Percentiles rank a stretch among this genome's conserved stretches.
phyloP scores from a whole-genome alignment of 1,140 invertebrate genomes.

The Listronotus oregonensis region DNA sequence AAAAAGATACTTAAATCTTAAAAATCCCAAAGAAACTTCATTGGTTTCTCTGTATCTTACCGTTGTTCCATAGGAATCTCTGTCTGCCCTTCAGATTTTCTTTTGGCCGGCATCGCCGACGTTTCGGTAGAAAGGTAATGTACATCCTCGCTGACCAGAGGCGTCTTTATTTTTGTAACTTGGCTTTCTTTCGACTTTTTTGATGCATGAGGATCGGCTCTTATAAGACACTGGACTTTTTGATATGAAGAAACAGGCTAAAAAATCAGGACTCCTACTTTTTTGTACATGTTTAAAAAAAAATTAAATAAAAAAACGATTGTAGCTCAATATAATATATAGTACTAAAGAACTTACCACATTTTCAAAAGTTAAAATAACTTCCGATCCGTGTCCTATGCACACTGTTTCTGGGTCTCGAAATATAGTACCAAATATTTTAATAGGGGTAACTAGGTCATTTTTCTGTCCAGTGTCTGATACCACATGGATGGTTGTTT shows the following conservation, averaged over 20 bases:
- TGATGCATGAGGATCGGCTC: slow-evolving; percentile 58
- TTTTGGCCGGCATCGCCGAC: slow-evolving; percentile 53
- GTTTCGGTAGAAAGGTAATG: slow-evolving; percentile 59
- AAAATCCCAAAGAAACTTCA: too few species aligned
- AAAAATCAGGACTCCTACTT: slow-evolving; percentile 1
- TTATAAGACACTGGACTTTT: slow-evolving; percentile 63
- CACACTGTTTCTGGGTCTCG: slow-evolving; percentile 58
- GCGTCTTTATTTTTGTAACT: slow-evolving; percentile 58
- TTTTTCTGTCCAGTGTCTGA: slow-evolving; percentile 60
- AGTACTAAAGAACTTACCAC: slow-evolving; percentile 62
- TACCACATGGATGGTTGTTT: slow-evolving; percentile 70
- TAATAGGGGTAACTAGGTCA: slow-evolving; percentile 61
- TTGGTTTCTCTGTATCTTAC: too few species aligned
- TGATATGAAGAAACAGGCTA: slow-evolving; percentile 58
- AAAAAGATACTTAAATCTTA: too few species aligned
- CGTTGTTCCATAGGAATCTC: slow-evolving; percentile 78
- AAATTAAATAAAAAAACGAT: too few species aligned
- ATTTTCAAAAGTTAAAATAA: slow-evolving; percentile 67
- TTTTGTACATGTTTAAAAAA: too few species aligned
- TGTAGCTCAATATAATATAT: too few species aligned
- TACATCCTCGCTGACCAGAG: slow-evolving; percentile 57
- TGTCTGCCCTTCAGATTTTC: slow-evolving; percentile 57
- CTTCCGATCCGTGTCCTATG: slow-evolving; percentile 63
- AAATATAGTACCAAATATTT: slow-evolving; percentile 59
- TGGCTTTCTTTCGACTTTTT: slow-evolving; percentile 45